phyloP scores from a whole-genome alignment of 2,113 vertebrate genomes.

The Okapia johnstoni region DNA sequence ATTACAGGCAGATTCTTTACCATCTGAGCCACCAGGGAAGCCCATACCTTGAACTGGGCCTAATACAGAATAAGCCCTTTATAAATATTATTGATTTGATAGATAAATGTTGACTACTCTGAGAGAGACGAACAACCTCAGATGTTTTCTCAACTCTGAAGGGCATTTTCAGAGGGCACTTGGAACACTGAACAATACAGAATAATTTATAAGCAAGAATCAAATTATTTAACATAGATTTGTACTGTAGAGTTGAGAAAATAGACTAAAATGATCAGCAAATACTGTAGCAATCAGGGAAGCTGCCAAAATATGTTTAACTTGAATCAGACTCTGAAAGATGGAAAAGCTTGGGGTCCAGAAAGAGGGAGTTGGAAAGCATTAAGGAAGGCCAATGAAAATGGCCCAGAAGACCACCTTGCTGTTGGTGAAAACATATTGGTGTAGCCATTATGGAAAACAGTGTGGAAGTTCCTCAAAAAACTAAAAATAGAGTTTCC shows the following conservation, averaged over 20 bases:
- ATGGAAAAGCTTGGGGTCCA: neutral
- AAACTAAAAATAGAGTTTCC: neutral
- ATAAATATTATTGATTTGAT: neutral
- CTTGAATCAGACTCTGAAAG: neutral
- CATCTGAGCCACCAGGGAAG: neutral
- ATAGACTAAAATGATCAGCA: neutral
- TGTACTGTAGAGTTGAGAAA: neutral
- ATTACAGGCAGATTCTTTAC: neutral
- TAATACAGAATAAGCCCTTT: neutral
- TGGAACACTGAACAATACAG: neutral
- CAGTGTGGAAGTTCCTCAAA: neutral
- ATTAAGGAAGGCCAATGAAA: neutral
- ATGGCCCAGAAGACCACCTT: neutral
- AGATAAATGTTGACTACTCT: neutral
- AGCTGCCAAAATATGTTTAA: neutral
- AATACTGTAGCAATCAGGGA: neutral
- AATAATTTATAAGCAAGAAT: conserved; percentile 6
- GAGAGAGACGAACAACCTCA: neutral
- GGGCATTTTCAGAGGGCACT: neutral
- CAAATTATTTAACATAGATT: neutral
- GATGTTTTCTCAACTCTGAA: neutral
- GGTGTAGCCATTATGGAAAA: neutral
- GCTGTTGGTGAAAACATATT: neutral
- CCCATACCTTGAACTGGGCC: neutral
- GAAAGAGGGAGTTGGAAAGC: neutral